Conservation (phyloP, 2,888 invertebrate species). For the Hirtodrosophila histrioides region DNA sequence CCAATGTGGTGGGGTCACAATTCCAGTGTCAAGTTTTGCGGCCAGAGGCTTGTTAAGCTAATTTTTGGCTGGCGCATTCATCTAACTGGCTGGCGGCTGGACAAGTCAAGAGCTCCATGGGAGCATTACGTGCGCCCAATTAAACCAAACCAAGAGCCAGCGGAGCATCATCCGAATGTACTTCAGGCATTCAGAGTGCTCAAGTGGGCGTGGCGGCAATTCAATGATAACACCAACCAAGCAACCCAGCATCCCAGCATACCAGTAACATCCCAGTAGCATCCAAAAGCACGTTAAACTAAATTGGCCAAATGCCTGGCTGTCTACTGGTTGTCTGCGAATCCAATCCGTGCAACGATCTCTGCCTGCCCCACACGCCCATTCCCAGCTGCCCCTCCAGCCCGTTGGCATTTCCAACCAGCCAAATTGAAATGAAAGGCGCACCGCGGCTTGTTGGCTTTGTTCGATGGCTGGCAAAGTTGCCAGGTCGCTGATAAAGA, state of each 20-base stretch:
- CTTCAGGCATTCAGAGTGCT: slow-evolving; percentile 59
- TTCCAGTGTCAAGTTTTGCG: slow-evolving; percentile 23
- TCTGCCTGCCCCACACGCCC: not conserved
- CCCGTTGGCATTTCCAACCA: slow-evolving; percentile 19
- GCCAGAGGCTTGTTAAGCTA: slow-evolving; percentile 50
- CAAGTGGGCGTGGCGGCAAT: slow-evolving; percentile 61
- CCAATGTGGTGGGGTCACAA: not conserved
- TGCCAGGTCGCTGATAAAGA: slow-evolving; percentile 49
- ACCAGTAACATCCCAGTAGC: slow-evolving; percentile 25
- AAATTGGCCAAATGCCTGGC: slow-evolving; percentile 67
- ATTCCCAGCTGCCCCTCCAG: not conserved
- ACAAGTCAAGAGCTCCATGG: slow-evolving; percentile 43
- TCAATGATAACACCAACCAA: slow-evolving; percentile 64
- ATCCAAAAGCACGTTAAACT: slow-evolving; percentile 49
- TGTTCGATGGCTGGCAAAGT: slow-evolving; percentile 50
- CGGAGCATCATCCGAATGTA: slow-evolving; percentile 42
- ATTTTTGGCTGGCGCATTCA: slow-evolving; percentile 42
- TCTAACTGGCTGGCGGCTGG: slow-evolving; percentile 22
- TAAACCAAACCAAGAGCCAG: slow-evolving; percentile 45
- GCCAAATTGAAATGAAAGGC: slow-evolving; percentile 72
- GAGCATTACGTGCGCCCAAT: slow-evolving; percentile 57
- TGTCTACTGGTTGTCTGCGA: slow-evolving; percentile 47
- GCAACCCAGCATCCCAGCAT: slow-evolving; percentile 12
- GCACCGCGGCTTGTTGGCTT: slow-evolving; percentile 56
- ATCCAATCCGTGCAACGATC: slow-evolving; percentile 40